Base-by-base conservation (phyloP, 2,888 invertebrate species). In the Conchocele bisecta region DNA sequence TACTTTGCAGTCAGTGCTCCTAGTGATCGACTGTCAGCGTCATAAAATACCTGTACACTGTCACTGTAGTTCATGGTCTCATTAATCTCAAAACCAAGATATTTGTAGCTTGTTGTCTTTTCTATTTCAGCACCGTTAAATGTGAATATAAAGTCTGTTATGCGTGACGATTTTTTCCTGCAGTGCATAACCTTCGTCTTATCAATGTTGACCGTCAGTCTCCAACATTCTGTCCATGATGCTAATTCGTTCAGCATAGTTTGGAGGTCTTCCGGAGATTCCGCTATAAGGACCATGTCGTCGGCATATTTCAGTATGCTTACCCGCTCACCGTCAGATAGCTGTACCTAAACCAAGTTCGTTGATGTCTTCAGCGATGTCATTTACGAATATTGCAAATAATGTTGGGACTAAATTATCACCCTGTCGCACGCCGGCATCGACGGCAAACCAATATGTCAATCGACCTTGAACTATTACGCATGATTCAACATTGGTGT, bases 371-470 rank as follows among this genome's bases (percentile, higher is more conserved):
- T 51, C 17, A 33, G 53, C 44, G 1, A 51, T 22, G 33, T 51
- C 51, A 44, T 63, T 53, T 5, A 53, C 42, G 26, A 63, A 63
- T 15, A 53, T 33, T 4, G 63, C 53, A 33, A 63, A 63, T 3
- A 63, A 33, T 28, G 42, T 61, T 2, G 51, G 61, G 2, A 53
- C 51, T 2, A 53, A 7, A 13, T 51, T 61, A 15, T 28, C 51
- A 28, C 61, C 51, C 20, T 61, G 51, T 1, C 46, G 46, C 7
- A 46, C 24, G 9, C 61, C 51, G 3, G 50, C n/a, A 5, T 60
- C 39, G 15, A 60, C 33, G 2, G 50, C 48, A 39, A 60, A 60
- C 60, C 60, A 60, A 28, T 60, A 48, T 3, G 50, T 60, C 17
- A 50, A 24, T 26, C 29, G 7, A 3, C 28, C 28, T 17, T 60